phyloP scores from a whole-genome alignment of 2,888 invertebrate species.

The Agriopis leucophaearia region DNA sequence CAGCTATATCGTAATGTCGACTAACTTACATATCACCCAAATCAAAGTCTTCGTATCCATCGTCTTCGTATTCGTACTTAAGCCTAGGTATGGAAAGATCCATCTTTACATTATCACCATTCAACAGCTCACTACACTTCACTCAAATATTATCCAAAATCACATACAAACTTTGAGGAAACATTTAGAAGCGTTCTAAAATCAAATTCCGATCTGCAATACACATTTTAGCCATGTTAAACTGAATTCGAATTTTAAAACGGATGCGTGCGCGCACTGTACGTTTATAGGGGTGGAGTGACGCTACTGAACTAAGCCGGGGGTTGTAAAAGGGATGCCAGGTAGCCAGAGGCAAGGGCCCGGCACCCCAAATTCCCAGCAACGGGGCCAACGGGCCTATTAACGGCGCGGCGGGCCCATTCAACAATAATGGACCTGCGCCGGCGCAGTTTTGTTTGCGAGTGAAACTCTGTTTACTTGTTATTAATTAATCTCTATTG shows the following conservation, averaged over 20 bases:
- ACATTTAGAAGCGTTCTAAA: slow-evolving; percentile 7
- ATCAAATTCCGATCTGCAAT: neutral
- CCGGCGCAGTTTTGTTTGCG: slow-evolving; percentile 52
- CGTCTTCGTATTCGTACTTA: slow-evolving; percentile 69
- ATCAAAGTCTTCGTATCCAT: slow-evolving; percentile 63
- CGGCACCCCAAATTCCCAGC: slow-evolving; percentile 66
- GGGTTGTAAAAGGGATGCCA: slow-evolving; percentile 59
- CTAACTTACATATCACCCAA: slow-evolving; percentile 59
- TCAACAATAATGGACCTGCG: slow-evolving; percentile 63
- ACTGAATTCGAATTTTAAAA: slow-evolving; percentile 8
- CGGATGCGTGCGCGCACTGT: slow-evolving; percentile 71
- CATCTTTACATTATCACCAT: slow-evolving; percentile 63
- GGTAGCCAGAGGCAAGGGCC: slow-evolving; percentile 70
- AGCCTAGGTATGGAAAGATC: slow-evolving; percentile 76
- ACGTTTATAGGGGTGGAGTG: slow-evolving; percentile 68
- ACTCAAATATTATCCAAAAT: slow-evolving; percentile 22
- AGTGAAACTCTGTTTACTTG: slow-evolving; percentile 45
- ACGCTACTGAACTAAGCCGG: slow-evolving; percentile 51
- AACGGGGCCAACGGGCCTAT: neutral
- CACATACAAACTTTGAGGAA: slow-evolving; percentile 24
- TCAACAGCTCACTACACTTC: slow-evolving; percentile 40
- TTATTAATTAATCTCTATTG: slow-evolving; percentile 50
- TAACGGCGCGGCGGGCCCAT: slow-evolving; percentile 49
- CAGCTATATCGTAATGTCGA: slow-evolving; percentile 17
- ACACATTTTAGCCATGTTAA: slow-evolving; percentile 1